Conservation (phyloP, 2,113 vertebrate genomes). For the Cichladusa arquata region DNA sequence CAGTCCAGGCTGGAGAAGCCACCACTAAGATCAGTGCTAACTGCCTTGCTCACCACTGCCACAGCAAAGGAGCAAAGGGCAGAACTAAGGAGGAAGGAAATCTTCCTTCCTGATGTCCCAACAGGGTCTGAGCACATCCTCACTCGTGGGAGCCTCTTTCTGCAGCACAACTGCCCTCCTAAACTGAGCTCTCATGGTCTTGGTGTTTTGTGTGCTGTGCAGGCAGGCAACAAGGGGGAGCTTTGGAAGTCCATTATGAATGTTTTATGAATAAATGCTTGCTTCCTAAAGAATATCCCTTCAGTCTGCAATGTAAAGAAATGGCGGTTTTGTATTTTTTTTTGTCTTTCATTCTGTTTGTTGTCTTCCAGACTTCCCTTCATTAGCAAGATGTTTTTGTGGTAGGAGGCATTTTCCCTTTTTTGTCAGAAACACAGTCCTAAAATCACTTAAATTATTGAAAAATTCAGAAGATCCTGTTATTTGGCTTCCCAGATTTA, state of each 20-base stretch:
- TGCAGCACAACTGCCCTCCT: neutral
- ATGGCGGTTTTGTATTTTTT: rapidly evolving
- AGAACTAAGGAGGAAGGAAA: neutral
- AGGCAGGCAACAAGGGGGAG: neutral
- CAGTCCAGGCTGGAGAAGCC: neutral
- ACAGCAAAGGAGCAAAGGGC: neutral
- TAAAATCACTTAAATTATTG: neutral
- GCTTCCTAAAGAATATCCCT: neutral
- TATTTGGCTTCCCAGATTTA: neutral
- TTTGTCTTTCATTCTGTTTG: neutral
- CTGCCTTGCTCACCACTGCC: neutral
- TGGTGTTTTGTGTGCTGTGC: neutral
- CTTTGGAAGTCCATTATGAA: neutral
- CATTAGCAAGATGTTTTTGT: neutral
- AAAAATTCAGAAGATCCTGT: neutral
- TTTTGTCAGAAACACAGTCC: neutral
- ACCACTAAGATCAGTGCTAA: neutral
- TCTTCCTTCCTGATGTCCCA: neutral
- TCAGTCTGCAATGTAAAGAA: neutral
- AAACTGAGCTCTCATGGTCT: neutral
- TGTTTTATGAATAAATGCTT: neutral
- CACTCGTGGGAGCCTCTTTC: neutral
- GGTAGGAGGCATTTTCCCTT: neutral
- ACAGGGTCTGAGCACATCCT: neutral
- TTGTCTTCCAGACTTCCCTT: neutral